These are phyloP conservation scores for Neostethus bicornis DNA, from an alignment of 2,797 vertebrate species.

Conservation along the genomic window DNA sequence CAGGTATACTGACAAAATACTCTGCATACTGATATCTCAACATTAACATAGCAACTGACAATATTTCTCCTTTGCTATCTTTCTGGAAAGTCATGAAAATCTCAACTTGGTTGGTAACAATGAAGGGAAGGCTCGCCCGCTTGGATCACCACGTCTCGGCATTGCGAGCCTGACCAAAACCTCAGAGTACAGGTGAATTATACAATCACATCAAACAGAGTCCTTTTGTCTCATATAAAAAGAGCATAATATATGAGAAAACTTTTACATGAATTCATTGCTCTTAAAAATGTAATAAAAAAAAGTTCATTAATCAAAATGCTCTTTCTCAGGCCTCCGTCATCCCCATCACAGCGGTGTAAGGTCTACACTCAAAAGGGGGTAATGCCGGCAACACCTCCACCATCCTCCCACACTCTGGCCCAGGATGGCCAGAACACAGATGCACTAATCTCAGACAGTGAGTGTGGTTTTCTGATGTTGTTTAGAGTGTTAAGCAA, in stretches of 20 bases:
- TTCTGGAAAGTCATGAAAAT: slow-evolving; percentile 81
- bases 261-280: not conserved
- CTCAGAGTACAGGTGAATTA: slow-evolving; percentile 86
- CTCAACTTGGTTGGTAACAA: slow-evolving; percentile 81
- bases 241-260: not conserved
- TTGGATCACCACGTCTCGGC: slow-evolving; percentile 94
- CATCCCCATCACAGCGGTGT: slow-evolving; percentile 94
- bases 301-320: not conserved
- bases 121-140: slow-evolving; percentile 88
- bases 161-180: slow-evolving; percentile 95
- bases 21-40: not conserved
- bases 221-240: not conserved
- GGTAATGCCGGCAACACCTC: slow-evolving; percentile 85
- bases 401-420: slow-evolving; percentile 79
- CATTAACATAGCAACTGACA: not conserved
- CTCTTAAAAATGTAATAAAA: not conserved
- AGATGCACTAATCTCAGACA: slow-evolving; percentile 69
- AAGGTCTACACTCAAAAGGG: slow-evolving; percentile 96
- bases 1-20: slow-evolving; percentile 48
- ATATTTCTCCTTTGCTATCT: slow-evolving; percentile 11
- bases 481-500: not conserved
- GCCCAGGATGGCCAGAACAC: slow-evolving; percentile 76
- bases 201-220: not conserved
- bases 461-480: slow-evolving; percentile 44
- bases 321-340: slow-evolving; percentile 78